Evolutionary conservation across 2,888 invertebrate species (phyloP), one percentile per base, ranked within the genome.

Genomic region (Neoitamus cyanurus): DNA sequence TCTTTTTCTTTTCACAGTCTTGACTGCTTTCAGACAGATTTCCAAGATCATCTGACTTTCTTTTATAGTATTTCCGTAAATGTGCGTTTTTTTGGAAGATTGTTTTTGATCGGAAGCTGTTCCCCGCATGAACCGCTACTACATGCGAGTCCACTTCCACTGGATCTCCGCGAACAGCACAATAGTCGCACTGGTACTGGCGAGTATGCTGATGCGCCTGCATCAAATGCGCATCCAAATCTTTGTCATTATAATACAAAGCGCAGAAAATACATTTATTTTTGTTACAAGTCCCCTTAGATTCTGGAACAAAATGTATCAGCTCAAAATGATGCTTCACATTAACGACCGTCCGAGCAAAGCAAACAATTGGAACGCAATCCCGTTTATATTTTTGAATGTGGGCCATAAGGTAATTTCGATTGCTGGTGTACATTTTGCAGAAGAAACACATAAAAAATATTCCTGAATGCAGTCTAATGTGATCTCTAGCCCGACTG

Each of bases 201-300:
- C 48, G 15, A 2, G 1, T 31, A 9, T 58, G 13, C 1, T 34
- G 31, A 31, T 80, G 78, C 7, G 0, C 7, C 3, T 34, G 1
- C 3, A 1, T 28, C 15, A 46, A 3, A 82, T 82, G 82, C 4
- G 13, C 9, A 1, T 11, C 11, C 25, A 82, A 20, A 15, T 68
- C 69, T 3, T n/a, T 37, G 7, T 36, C 13, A 4, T 2, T 46
- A 5, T 13, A n/a, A 34, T 34, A 5, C 34, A 2, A 15, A 13
- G 68, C n/a, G 36, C 82, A 82, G 34, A 82, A 25, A 2, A 69
- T n/a, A 30, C 82, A 82, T 25, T 82, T 68, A 30, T 13, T 25
- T 82, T 37, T 13, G 1, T 4, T 82, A n/a, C 13, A n/a, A 6
- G 2, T 5, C n/a, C 9, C 6, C 20, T 37, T 48, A 9, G 34